Conservation (phyloP, 1,140 invertebrate species). For the Bemisia tabaci region DNA sequence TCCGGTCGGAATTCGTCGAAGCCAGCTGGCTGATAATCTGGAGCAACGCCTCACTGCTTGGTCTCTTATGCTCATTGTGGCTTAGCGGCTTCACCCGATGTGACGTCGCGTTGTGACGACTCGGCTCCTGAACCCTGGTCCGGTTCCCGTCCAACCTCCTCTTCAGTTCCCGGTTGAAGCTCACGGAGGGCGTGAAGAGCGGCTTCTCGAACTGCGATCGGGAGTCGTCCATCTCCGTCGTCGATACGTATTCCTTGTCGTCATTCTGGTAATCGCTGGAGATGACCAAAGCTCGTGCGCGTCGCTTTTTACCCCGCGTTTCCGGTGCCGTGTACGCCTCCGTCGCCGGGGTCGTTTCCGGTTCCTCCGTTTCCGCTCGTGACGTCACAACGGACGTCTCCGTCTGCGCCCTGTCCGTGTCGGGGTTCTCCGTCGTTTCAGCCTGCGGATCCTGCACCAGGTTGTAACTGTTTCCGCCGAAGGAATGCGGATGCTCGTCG, state of each 20-base stretch:
- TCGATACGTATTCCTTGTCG: background rate
- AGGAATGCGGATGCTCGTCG: conserved; percentile 14
- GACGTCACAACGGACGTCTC: too few relatives aligned
- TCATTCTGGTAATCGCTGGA: background rate
- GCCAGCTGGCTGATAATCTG: conserved; percentile 9
- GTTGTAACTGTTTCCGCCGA: background rate
- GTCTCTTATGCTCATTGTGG: background rate
- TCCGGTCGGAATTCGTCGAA: background rate
- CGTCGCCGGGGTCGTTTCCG: too few relatives aligned
- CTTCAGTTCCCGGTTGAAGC: background rate
- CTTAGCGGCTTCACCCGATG: background rate
- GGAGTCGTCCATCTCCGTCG: background rate
- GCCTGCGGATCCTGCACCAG: background rate
- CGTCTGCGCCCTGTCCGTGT: too few relatives aligned
- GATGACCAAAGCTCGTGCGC: background rate
- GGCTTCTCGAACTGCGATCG: background rate
- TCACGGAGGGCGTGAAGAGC: background rate
- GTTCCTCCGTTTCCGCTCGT: too few relatives aligned
- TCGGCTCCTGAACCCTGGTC: background rate
- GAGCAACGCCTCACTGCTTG: background rate
- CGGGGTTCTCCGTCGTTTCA: too few relatives aligned
- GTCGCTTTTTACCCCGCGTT: too few relatives aligned
- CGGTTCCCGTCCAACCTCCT: background rate
- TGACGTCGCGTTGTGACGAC: background rate
- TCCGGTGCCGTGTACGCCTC: too few relatives aligned